Evolutionary conservation across 1,140 invertebrate species (phyloP).

Genomic region (Cepaea nemoralis): DNA sequence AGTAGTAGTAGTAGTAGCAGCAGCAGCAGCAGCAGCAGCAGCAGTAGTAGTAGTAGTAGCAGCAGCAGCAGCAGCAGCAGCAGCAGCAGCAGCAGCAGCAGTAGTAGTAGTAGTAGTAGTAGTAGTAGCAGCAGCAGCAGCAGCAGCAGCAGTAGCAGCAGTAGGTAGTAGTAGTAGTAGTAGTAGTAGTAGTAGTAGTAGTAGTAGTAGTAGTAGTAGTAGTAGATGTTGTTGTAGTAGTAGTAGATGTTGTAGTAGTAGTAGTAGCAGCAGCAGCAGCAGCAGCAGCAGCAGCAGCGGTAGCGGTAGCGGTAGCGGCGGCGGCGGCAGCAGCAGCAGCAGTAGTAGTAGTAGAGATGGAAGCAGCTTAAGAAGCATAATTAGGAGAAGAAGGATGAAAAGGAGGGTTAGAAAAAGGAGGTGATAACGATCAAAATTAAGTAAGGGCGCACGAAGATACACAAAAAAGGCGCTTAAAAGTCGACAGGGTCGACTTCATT

Average conservation of each 20-base stretch:
- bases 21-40: not conserved
- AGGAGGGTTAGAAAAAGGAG: not conserved
- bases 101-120: not conserved
- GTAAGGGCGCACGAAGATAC: not conserved
- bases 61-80: not conserved
- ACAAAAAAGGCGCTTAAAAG: too few relatives aligned
- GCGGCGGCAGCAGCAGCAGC: constrained; percentile 2
- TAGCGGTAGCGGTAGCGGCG: not conserved
- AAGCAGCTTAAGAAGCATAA: not conserved
- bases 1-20: constrained; percentile 9
- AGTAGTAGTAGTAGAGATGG: not conserved
- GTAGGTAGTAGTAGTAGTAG: too few relatives aligned
- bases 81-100: not conserved
- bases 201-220: not conserved
- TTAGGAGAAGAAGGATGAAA: constrained; percentile 2
- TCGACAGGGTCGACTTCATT: too few relatives aligned
- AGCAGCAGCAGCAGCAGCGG: not conserved
- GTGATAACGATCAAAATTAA: not conserved
- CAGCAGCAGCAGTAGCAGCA: not conserved
- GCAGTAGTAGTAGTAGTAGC: not conserved
- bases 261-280: not conserved
- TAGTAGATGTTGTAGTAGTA: too few relatives aligned
- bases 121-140: not conserved
- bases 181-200: not conserved
- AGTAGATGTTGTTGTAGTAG: not conserved